A percentile compares a stretch with the other conserved stretches of the same genome.
phyloP scores from a whole-genome alignment of 1,140 invertebrate genomes.

The Triops cancriformis region DNA sequence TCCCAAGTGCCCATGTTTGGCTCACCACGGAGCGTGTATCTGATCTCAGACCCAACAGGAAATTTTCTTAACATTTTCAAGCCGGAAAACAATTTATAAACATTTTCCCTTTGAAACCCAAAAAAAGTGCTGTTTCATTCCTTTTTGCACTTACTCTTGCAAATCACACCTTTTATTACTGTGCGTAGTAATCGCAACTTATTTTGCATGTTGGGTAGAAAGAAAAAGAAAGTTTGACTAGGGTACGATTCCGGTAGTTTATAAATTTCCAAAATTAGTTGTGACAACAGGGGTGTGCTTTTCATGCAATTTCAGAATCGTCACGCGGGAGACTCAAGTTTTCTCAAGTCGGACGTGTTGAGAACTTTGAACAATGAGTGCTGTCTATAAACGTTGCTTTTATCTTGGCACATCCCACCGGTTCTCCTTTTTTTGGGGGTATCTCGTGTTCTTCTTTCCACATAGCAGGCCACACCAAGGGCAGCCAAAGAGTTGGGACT shows the following conservation, averaged over 20 bases:
- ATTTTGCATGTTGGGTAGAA: too few species aligned
- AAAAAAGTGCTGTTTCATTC: too few species aligned
- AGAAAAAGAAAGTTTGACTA: too few species aligned
- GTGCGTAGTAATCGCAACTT: too few species aligned
- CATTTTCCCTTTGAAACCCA: not conserved
- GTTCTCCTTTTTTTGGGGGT: not conserved
- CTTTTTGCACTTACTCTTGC: too few species aligned
- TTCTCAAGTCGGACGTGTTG: not conserved
- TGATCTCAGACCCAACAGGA: not conserved
- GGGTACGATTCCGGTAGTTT: not conserved
- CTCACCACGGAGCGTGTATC: not conserved
- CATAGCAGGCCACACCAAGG: not conserved
- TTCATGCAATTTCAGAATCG: not conserved
- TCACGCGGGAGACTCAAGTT: not conserved
- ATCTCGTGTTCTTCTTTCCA: not conserved
- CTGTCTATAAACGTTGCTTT: constrained; percentile 2
- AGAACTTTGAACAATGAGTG: constrained; percentile 6
- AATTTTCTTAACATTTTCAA: not conserved
- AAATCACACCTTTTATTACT: too few species aligned
- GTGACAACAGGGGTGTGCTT: not conserved
- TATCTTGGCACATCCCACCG: not conserved
- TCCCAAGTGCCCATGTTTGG: constrained; percentile 9
- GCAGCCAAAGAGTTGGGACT: not conserved
- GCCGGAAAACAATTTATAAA: not conserved
- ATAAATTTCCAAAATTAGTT: not conserved